These are phyloP conservation scores for Dromiciops gliroides DNA, from an alignment of 2,113 vertebrate species.

Conservation along the genomic window DNA sequence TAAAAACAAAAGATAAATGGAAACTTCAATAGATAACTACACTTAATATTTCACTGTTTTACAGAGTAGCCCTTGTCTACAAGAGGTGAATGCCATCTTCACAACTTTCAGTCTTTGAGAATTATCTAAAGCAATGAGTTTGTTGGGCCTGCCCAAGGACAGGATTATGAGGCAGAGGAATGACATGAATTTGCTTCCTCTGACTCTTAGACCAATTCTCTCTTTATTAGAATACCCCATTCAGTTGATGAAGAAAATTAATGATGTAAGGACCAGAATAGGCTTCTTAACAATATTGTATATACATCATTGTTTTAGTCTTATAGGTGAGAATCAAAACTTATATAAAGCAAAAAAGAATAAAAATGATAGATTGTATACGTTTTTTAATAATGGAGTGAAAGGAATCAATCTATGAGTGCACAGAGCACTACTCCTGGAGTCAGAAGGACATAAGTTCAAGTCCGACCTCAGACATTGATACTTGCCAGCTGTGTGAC, in stretches of 20 bases:
- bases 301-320: not conserved
- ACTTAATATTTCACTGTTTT: not conserved
- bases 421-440: no score
- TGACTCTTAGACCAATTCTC: not conserved
- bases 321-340: not conserved
- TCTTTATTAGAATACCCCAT: not conserved
- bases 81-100: not conserved
- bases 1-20: not conserved
- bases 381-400: not conserved
- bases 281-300: not conserved
- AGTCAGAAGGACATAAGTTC: no score
- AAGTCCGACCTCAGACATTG: no score
- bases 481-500: no score
- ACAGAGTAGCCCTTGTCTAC: not conserved
- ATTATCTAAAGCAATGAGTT: not conserved
- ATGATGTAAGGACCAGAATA: not conserved
- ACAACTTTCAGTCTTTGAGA: not conserved
- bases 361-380: not conserved
- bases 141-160: not conserved
- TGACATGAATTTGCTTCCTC: not conserved
- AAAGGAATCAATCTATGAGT: not conserved
- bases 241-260: not conserved
- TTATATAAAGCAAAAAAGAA: not conserved
- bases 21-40: not conserved
- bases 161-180: not conserved